Conservation (phyloP, 1,140 invertebrate species). For the Oncopeltus fasciatus region DNA sequence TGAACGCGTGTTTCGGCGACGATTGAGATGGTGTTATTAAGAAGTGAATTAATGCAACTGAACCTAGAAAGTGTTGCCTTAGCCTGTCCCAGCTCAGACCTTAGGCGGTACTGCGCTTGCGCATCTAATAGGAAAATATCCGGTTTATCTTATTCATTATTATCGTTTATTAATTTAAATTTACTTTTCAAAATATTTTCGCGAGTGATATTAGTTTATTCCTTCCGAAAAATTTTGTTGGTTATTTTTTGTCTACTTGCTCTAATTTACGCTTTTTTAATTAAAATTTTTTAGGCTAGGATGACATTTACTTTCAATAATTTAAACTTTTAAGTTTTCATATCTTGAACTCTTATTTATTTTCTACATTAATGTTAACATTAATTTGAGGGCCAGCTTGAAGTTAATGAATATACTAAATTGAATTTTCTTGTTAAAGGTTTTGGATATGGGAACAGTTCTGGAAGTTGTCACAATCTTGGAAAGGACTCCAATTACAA, state of each 20-base stretch:
- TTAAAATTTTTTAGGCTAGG: slow-evolving; percentile 1
- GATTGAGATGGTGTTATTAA: slow-evolving; percentile 16
- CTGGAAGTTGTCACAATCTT: slow-evolving; percentile 79
- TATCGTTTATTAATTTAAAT: slow-evolving; percentile 3
- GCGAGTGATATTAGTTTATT: neutral
- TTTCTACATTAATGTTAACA: no score
- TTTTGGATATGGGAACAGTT: slow-evolving; percentile 84
- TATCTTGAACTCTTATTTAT: no score
- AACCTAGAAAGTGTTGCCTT: slow-evolving; percentile 25
- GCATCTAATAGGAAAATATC: slow-evolving; percentile 21
- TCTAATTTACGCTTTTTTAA: neutral
- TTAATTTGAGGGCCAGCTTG: neutral
- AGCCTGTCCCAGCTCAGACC: slow-evolving; percentile 25
- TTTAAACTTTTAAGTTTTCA: neutral
- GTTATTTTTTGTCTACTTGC: neutral
- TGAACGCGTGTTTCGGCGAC: neutral
- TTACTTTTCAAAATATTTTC: neutral
- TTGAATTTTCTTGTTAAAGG: slow-evolving; percentile 34
- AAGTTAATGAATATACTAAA: neutral
- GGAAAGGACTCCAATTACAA: slow-evolving; percentile 85
- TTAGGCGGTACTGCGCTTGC: slow-evolving; percentile 27
- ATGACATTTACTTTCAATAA: slow-evolving; percentile 1
- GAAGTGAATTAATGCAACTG: slow-evolving; percentile 24
- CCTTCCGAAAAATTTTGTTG: neutral
- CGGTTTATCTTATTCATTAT: slow-evolving; percentile 15